Conservation (phyloP, 35 echinoderm and acorn worm genomes). For the Stichopus chloronotus region DNA sequence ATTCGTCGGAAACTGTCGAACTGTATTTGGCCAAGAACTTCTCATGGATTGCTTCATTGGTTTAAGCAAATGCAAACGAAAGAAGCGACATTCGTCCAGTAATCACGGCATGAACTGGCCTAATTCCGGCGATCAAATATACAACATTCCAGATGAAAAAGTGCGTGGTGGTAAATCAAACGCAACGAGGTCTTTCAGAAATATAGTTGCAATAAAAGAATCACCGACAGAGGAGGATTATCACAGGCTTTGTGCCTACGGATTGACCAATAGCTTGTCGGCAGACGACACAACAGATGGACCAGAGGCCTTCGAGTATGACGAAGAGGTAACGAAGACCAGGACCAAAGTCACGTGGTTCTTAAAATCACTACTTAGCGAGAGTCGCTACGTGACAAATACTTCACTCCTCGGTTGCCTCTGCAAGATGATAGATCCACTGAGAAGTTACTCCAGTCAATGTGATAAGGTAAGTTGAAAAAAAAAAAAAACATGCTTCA, state of each 20-base stretch:
- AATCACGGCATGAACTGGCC: neutral
- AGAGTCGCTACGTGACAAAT: constrained; percentile 8
- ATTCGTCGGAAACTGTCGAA: constrained; percentile 38
- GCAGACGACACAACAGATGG: neutral
- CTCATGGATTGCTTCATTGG: constrained; percentile 38
- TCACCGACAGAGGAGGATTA: constrained; percentile 36
- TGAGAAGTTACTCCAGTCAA: neutral
- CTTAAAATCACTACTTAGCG: constrained; percentile 34
- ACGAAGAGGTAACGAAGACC: constrained; percentile 11
- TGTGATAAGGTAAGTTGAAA: neutral
- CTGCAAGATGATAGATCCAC: neutral
- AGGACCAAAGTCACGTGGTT: constrained; percentile 6
- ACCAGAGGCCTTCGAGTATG: neutral
- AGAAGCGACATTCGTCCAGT: neutral
- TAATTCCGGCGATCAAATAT: neutral
- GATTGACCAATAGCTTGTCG: neutral
- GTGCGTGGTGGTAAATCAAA: constrained; percentile 4
- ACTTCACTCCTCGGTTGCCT: neutral
- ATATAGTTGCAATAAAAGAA: constrained; percentile 48
- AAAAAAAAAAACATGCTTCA: too few species aligned
- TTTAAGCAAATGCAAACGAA: neutral
- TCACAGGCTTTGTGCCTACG: neutral
- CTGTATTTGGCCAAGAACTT: constrained; percentile 15
- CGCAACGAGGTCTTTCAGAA: constrained; percentile 45
- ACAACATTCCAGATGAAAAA: constrained; percentile 38